Base-by-base conservation (phyloP, 2,888 invertebrate species). In the Pammene aurita region DNA sequence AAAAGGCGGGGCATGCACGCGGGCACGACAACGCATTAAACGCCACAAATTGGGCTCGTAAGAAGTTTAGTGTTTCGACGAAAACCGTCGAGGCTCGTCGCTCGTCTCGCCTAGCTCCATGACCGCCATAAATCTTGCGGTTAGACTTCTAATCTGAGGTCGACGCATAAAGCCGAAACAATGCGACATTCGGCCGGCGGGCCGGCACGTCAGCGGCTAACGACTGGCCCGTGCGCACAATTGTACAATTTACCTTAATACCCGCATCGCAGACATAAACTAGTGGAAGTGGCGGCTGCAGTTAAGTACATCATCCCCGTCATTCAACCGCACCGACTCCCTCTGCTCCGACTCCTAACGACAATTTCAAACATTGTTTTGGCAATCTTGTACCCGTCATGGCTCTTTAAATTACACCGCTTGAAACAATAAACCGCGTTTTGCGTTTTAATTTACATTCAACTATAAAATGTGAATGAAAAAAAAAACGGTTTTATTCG, bases 191-290 rank as follows among this genome's bases (percentile, higher is more conserved):
- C 78, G 82, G 80, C 76, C 54, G 66, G 58, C 78, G 78, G 78
- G 76, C 79, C 82, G 85, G 89, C 88, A 86, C 88, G 88, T 88
- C 85, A 84, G 77, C 79, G 78, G 77, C 83, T 90, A 90, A 90
- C 90, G 90, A 90, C 88, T 87, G 87, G 87, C 92, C 88, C 90
- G 92, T 92, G 92, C 90, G 81, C 82, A 82, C 90, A 89, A 90
- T 90, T 87, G 86, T 89, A 88, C 90, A 87, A 88, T 91, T 91
- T 90, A 90, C 89, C 84, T 90, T 90, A 90, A 90, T 89, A 86
- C 86, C 82, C 83, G 83, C 84, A 84, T 84, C 85, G 80, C 83
- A 81, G 82, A 87, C 86, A 88, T 89, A 88, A 90, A 90, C 86
- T 86, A 89, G 85, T 84, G 78, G 84, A 87, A 87, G n/a, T 87